Conservation (phyloP, 2,888 invertebrate genomes). For the Acleris holmiana region DNA sequence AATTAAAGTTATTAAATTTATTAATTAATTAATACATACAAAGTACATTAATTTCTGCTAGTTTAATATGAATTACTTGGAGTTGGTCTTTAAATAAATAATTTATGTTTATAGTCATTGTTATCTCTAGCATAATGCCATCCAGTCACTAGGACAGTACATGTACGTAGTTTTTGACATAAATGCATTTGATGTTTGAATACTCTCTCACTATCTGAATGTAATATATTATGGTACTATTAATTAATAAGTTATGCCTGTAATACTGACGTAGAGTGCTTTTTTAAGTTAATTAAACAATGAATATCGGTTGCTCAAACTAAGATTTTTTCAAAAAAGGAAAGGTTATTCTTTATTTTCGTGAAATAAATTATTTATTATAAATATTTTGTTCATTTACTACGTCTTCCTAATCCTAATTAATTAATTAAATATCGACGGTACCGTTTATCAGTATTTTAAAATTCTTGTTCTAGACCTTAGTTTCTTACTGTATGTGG, state of each 20-base stretch:
- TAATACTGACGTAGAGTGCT: not conserved
- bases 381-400: not conserved
- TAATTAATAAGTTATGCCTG: too few relatives aligned
- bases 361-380: slow-evolving; percentile 30
- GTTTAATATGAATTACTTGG: slow-evolving; percentile 47
- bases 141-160: slow-evolving; percentile 71
- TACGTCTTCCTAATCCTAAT: not conserved
- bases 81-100: slow-evolving; percentile 38
- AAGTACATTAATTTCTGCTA: too few relatives aligned
- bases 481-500: too few relatives aligned
- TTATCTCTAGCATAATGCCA: slow-evolving; percentile 48
- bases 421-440: too few relatives aligned
- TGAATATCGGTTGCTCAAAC: slow-evolving; percentile 26
- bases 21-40: not conserved
- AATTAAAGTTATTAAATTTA: too few relatives aligned
- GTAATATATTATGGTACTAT: not conserved
- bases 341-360: slow-evolving; percentile 7
- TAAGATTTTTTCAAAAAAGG: slow-evolving; percentile 11
- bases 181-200: not conserved
- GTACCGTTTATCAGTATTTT: too few relatives aligned
- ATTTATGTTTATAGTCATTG: slow-evolving; percentile 29
- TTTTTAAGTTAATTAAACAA: slow-evolving; percentile 7
- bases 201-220: not conserved
- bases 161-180: slow-evolving; percentile 12
- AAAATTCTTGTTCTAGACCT: too few relatives aligned